A percentile compares a stretch with the other conserved stretches of the same genome.
phyloP scores from a whole-genome alignment of 2,797 vertebrate species.

The Microcaecilia unicolor region DNA sequence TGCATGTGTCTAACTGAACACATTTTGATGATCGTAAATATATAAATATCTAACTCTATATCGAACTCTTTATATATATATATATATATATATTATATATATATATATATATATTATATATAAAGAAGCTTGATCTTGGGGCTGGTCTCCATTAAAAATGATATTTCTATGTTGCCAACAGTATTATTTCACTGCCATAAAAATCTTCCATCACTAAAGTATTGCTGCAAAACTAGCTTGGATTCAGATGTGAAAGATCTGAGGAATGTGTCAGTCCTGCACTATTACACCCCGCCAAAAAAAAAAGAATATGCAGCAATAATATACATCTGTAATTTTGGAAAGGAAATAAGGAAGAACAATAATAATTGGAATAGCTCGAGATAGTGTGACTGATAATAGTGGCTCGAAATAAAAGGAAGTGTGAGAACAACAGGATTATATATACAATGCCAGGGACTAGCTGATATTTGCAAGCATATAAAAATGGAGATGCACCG shows the following conservation, averaged over 20 bases:
- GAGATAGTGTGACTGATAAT: neutral
- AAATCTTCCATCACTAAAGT: conserved; percentile 47
- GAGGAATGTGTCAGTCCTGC: conserved; percentile 19
- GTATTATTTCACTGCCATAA: conserved; percentile 68
- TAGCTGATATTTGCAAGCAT: too few species aligned
- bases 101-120: conserved; percentile 32
- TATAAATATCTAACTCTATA: too few species aligned
- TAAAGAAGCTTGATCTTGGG: too few species aligned
- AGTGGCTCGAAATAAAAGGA: conserved; percentile 24
- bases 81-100: too few species aligned
- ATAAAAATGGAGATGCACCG: conserved; percentile 9
- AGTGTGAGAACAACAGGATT: too few species aligned
- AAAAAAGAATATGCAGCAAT: conserved; percentile 68
- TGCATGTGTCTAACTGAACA: conserved; percentile 78
- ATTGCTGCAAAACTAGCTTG: conserved; percentile 52
- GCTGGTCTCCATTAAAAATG: conserved; percentile 72
- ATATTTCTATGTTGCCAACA: conserved; percentile 57
- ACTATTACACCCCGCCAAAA: conserved; percentile 41
- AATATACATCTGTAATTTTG: conserved; percentile 28
- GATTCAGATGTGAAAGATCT: conserved; percentile 39
- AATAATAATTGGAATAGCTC: neutral
- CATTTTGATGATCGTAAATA: conserved; percentile 33
- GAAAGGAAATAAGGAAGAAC: conserved; percentile 14
- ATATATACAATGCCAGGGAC: conserved; percentile 11
- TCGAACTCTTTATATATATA: too few species aligned